Conservation (phyloP, 1,140 invertebrate species). For the Hycleus cichorii region DNA sequence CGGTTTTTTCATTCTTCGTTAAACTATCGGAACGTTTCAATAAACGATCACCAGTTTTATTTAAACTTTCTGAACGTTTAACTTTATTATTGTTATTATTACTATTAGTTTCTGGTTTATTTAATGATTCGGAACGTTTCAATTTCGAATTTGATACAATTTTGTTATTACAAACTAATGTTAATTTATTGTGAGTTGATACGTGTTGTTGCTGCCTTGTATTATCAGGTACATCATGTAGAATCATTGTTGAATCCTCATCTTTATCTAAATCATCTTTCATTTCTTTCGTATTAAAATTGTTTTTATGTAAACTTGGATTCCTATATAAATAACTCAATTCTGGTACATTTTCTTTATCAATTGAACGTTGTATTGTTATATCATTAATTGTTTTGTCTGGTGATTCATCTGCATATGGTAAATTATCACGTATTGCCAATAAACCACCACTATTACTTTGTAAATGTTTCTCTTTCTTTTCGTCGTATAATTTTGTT, state of each 20-base stretch:
- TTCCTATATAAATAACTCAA: conserved; percentile 37
- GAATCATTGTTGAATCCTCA: conserved; percentile 34
- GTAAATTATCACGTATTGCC: conserved; percentile 21
- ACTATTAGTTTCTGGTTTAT: conserved; percentile 46
- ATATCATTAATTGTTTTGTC: conserved; percentile 31
- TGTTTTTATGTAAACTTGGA: conserved; percentile 40
- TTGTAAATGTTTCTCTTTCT: conserved; percentile 39
- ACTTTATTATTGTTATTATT: conserved; percentile 42
- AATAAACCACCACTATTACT: neutral
- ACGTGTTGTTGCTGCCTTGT: conserved; percentile 25
- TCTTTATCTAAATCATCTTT: conserved; percentile 38
- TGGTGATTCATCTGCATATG: conserved; percentile 48
- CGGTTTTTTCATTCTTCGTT: conserved; percentile 74
- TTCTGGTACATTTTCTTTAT: conserved; percentile 35
- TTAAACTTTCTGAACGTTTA: conserved; percentile 50
- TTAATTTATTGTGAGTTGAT: conserved; percentile 21
- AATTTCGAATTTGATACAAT: conserved; percentile 38
- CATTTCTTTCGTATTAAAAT: conserved; percentile 27
- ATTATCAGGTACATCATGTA: conserved; percentile 34
- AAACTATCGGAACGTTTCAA: conserved; percentile 59
- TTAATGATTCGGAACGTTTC: conserved; percentile 54
- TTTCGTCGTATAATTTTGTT: conserved; percentile 67
- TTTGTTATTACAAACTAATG: conserved; percentile 21
- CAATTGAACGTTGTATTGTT: conserved; percentile 20
- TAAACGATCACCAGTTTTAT: conserved; percentile 45